phyloP scores from a whole-genome alignment of 2,888 invertebrate genomes.

The Nemotelus pantherinus region DNA sequence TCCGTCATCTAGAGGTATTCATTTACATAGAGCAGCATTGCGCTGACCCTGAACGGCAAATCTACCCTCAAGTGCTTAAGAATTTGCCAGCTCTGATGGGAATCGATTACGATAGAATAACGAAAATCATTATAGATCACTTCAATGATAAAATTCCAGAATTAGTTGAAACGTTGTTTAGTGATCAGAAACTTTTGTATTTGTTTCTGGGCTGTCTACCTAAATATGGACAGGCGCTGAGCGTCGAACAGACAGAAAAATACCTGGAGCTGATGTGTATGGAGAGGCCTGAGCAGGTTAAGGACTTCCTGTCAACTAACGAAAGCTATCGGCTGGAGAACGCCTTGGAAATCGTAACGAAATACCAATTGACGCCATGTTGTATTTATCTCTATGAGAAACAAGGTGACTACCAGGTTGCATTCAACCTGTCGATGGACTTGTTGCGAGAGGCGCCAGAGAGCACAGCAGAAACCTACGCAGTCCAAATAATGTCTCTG shows the following conservation, averaged over 20 bases:
- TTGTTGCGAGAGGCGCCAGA: slow-evolving; percentile 58
- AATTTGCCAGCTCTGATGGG: slow-evolving; percentile 68
- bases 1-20: slow-evolving; percentile 72
- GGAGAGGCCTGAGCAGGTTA: slow-evolving; percentile 67
- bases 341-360: slow-evolving; percentile 72
- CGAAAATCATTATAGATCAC: slow-evolving; percentile 71
- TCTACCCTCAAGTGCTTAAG: slow-evolving; percentile 64
- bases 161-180: slow-evolving; percentile 64
- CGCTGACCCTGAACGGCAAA: slow-evolving; percentile 61
- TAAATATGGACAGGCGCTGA: slow-evolving; percentile 60
- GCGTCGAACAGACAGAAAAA: slow-evolving; percentile 68
- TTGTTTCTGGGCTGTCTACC: slow-evolving; percentile 71
- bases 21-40: slow-evolving; percentile 67
- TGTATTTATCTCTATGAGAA: slow-evolving; percentile 80
- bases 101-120: slow-evolving; percentile 72
- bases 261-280: slow-evolving; percentile 73
- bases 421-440: slow-evolving; percentile 72
- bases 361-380: slow-evolving; percentile 71
- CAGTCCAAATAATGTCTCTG: slow-evolving; percentile 59
- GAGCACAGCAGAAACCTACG: slow-evolving; percentile 53
- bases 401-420: slow-evolving; percentile 76
- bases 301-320: slow-evolving; percentile 66
- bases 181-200: slow-evolving; percentile 63
- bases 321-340: slow-evolving; percentile 72
- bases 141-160: slow-evolving; percentile 66